Evolutionary conservation across 1,140 invertebrate species (phyloP).

Genomic region (Drosophila watanabei): DNA sequence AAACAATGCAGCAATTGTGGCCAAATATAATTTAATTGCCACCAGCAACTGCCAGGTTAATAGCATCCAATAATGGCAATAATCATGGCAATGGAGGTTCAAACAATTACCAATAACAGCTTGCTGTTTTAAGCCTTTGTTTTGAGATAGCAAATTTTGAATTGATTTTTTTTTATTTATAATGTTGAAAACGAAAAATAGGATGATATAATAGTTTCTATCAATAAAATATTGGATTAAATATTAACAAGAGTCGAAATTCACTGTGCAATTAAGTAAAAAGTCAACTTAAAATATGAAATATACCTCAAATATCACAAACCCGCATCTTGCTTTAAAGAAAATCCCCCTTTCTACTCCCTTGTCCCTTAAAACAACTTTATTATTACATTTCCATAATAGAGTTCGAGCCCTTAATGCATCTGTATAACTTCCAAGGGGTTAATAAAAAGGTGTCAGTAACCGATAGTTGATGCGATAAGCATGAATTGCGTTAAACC

Average conservation of each 20-base stretch:
- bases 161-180: neutral
- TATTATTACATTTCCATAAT: neutral
- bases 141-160: neutral
- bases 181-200: neutral
- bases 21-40: constrained; percentile 65
- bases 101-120: constrained; percentile 1
- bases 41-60: constrained; percentile 24
- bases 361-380: neutral
- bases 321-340: too few relatives aligned
- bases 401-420: neutral
- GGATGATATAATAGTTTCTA: neutral
- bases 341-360: neutral
- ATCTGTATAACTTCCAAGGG: neutral
- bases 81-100: constrained; percentile 2
- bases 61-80: constrained; percentile 12
- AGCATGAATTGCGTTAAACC: constrained; percentile 6
- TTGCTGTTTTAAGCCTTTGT: neutral
- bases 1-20: constrained; percentile 67
- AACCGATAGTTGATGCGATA: constrained; percentile 30
- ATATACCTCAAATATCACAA: neutral
- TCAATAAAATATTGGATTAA: neutral
- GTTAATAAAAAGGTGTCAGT: constrained; percentile 3
- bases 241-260: too few relatives aligned
- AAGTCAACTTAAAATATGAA: neutral
- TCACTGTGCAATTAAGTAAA: too few relatives aligned